phyloP scores from a whole-genome alignment of 2,888 invertebrate species.

The Odontothrips loti region DNA sequence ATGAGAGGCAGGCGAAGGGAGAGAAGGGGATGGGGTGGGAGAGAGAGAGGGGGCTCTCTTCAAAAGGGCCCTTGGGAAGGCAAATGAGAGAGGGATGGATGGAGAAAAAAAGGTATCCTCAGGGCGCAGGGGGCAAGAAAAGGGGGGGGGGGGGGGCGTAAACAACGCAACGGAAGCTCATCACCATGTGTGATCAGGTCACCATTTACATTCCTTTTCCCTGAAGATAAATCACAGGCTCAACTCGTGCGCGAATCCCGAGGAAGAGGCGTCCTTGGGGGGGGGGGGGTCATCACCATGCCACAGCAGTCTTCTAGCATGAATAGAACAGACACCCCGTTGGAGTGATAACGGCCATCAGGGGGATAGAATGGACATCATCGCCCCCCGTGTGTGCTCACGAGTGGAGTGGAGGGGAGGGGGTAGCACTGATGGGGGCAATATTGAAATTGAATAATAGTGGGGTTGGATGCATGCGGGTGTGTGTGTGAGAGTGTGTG shows the following conservation, averaged over 20 bases:
- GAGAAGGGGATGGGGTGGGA: background rate
- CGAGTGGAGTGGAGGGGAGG: background rate
- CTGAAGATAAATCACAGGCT: no score
- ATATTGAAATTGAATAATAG: background rate
- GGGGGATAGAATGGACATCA: background rate
- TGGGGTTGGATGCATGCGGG: background rate
- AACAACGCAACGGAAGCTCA: background rate
- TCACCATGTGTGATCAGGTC: background rate
- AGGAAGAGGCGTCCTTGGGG: no score
- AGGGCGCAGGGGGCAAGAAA: background rate
- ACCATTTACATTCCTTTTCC: background rate
- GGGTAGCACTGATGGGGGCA: background rate
- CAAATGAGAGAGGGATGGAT: background rate
- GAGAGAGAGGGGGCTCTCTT: background rate
- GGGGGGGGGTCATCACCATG: no score
- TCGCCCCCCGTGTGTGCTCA: background rate
- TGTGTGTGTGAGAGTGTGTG: background rate
- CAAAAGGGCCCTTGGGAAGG: background rate
- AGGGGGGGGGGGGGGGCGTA: background rate
- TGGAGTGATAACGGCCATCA: background rate
- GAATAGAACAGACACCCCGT: no score
- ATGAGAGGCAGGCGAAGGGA: background rate
- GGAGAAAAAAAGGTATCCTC: background rate
- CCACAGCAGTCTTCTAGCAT: no score
- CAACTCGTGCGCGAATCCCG: no score